A percentile compares a stretch with the other conserved stretches of the same genome.
phyloP scores from a whole-genome alignment of 2,113 vertebrate species.

The Scalopus aquaticus region DNA sequence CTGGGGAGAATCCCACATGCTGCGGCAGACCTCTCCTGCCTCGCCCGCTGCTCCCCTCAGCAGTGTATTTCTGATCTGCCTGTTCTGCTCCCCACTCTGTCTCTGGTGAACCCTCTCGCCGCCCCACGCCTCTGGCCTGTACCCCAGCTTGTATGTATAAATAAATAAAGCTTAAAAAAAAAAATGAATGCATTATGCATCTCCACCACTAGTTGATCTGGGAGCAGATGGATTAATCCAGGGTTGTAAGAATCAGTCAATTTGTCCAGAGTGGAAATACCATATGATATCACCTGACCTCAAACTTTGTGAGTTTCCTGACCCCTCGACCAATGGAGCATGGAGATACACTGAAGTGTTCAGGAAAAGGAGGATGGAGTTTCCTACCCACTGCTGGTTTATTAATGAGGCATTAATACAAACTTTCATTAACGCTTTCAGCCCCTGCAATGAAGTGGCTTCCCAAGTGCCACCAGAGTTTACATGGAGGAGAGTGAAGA shows the following conservation, averaged over 20 bases:
- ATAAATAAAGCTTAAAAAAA: too few relatives aligned
- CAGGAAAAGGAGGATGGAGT: constrained; percentile 65
- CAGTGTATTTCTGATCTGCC: too few relatives aligned
- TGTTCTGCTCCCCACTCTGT: too few relatives aligned
- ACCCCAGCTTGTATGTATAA: too few relatives aligned
- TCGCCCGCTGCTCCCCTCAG: too few relatives aligned
- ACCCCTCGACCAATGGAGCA: constrained; percentile 8
- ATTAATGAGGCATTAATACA: constrained; percentile 68
- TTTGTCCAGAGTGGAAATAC: constrained; percentile 47
- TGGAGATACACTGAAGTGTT: constrained; percentile 28
- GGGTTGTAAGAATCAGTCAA: neutral
- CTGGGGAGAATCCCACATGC: too few relatives aligned
- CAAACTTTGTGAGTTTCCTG: constrained; percentile 54
- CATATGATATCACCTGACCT: constrained; percentile 59
- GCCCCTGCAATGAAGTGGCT: neutral
- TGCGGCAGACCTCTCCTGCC: too few relatives aligned
- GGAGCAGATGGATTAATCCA: neutral
- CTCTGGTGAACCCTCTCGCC: too few relatives aligned
- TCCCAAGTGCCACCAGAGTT: neutral
- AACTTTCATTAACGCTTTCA: constrained; percentile 33
- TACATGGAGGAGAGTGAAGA: neutral
- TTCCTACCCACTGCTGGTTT: constrained; percentile 60
- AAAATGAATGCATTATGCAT: neutral
- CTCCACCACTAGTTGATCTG: neutral
- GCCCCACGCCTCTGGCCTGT: too few relatives aligned